These are phyloP conservation scores for Pogonomyrmex californicus DNA, from an alignment of 1,140 invertebrate genomes.

Conservation along the genomic window DNA sequence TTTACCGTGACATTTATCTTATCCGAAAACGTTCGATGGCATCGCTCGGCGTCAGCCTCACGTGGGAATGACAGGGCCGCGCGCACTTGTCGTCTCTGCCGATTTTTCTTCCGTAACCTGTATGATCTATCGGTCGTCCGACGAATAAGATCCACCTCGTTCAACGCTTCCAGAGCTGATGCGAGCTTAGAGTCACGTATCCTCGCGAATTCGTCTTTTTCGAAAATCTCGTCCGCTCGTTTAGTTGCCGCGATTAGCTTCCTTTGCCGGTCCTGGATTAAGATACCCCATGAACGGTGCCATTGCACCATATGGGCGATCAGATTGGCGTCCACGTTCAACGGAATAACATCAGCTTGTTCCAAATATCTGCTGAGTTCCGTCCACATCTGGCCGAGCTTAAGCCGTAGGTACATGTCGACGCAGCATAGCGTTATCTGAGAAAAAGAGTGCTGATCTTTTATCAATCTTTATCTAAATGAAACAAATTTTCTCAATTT, in stretches of 20 bases:
- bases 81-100: conserved; percentile 64
- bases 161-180: conserved; percentile 69
- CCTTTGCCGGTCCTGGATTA: conserved; percentile 69
- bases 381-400: conserved; percentile 78
- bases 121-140: conserved; percentile 75
- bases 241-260: conserved; percentile 60
- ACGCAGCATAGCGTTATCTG: conserved; percentile 77
- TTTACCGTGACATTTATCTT: conserved; percentile 75
- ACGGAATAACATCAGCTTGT: conserved; percentile 69
- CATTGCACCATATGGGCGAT: conserved; percentile 75
- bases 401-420: conserved; percentile 76
- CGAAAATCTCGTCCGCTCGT: conserved; percentile 54
- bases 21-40: conserved; percentile 75
- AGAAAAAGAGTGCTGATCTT: background rate
- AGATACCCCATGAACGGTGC: conserved; percentile 66
- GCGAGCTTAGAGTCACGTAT: conserved; percentile 75
- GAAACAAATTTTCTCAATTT: background rate
- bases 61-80: conserved; percentile 60
- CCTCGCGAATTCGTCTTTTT: conserved; percentile 68
- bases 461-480: background rate
- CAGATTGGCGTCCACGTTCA: conserved; percentile 77
- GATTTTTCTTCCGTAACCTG: conserved; percentile 66
- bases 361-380: conserved; percentile 75
- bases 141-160: conserved; percentile 73
- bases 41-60: conserved; percentile 15